Evolutionary conservation across 2,888 invertebrate genomes (phyloP).

Genomic region (Dendrolimus pini): DNA sequence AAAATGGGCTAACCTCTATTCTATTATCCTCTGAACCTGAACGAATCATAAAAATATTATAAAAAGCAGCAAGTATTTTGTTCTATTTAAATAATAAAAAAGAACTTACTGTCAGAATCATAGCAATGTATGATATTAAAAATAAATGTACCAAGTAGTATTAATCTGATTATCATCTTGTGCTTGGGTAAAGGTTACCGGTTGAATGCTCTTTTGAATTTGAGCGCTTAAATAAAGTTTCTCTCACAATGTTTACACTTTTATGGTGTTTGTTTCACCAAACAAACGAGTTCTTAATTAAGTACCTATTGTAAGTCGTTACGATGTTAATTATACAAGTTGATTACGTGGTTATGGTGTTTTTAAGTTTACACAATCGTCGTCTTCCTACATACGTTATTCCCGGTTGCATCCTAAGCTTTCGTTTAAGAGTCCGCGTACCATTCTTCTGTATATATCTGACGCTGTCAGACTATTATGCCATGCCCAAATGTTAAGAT

Average conservation of each 20-base stretch:
- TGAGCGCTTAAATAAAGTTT: slow-evolving; percentile 12
- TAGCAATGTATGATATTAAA: slow-evolving; percentile 28
- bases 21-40: slow-evolving; percentile 46
- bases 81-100: background rate
- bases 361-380: too few species aligned
- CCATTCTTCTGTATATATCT: too few species aligned
- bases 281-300: slow-evolving; percentile 24
- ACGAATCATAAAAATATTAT: background rate
- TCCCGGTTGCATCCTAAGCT: too few species aligned
- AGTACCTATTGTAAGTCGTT: slow-evolving; percentile 30
- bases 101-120: slow-evolving; percentile 48
- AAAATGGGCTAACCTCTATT: slow-evolving; percentile 47
- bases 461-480: too few species aligned
- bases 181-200: background rate
- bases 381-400: too few species aligned
- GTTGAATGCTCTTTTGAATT: background rate
- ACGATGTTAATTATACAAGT: slow-evolving; percentile 23
- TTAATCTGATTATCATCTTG: slow-evolving; percentile 21
- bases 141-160: slow-evolving; percentile 21
- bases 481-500: too few species aligned
- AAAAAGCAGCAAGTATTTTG: background rate
- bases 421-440: too few species aligned
- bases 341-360: slow-evolving; percentile 6
- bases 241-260: slow-evolving; percentile 20
- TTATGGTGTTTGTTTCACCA: slow-evolving; percentile 26